Base-by-base conservation (phyloP, 2,113 vertebrate genomes). In the Anarrhichthys ocellatus region DNA sequence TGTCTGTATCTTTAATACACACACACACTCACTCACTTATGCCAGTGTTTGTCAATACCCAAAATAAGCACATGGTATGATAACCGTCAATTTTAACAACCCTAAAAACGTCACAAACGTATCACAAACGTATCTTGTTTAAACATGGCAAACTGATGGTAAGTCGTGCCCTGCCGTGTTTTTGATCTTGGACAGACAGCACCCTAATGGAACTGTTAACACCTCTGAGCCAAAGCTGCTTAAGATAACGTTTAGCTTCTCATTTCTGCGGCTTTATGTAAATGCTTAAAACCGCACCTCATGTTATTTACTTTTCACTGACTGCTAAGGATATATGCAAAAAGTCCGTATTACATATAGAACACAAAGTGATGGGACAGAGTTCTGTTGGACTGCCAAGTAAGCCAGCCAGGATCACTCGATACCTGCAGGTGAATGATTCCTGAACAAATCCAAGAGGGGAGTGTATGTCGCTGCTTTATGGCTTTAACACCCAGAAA, bases 251-350 rank as follows among this genome's bases (percentile, higher is more conserved):
- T 42, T 22, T 9, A 42, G 20, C n/a, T 15, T 56, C 27, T 40
- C 6, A 58, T 27, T 20, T 20, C 5, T 27, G 4, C 1, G 2
- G n/a, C 27, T 40, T 54, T 36, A 52, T 14, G 46, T 58, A 15
- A 10, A 18, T 11, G 52, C 34, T 24, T 11, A 10, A 56, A 71
- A 56, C n/a, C 24, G 27, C 73, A 77, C 82, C 80, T 80, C 22
- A 59, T 66, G 66, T 81, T 67, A 61, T 85, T 86, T 84, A 82
- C 52, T 77, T 84, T 84, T 87, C 61, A 77, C 64, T 29, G 61
- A 54, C 78, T 83, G 65, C 63, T 58, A 34, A 68, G 46, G 70
- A 83, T 84, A 73, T 66, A 73, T 66, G 64, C 65, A 76, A 50
- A 72, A 72, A 61, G 48, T 58, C 77, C 44, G 38, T 69, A 27